Conservation (phyloP, 1,140 invertebrate genomes). For the Grapholita molesta region DNA sequence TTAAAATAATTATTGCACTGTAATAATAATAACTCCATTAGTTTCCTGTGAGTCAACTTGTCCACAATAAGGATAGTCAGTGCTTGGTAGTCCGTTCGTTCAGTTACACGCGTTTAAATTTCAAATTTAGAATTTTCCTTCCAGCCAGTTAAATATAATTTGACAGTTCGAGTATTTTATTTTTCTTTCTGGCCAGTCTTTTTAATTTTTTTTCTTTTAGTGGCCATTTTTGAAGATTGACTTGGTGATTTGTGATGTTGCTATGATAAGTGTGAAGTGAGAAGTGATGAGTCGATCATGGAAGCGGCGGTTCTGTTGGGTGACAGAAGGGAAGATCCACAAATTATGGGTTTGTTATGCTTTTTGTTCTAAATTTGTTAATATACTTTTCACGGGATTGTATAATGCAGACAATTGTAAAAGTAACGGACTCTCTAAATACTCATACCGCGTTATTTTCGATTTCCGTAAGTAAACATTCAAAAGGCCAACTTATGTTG, state of each 20-base stretch:
- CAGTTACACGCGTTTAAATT: neutral
- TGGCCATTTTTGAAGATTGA: neutral
- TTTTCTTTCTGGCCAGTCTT: neutral
- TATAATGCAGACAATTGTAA: too few relatives aligned
- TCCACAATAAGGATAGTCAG: neutral
- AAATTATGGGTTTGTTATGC: slow-evolving; percentile 54
- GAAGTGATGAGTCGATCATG: slow-evolving; percentile 54
- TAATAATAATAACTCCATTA: too few relatives aligned
- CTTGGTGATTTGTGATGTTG: neutral
- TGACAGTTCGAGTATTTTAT: too few relatives aligned
- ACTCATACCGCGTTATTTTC: too few relatives aligned
- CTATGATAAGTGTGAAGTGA: slow-evolving; percentile 21
- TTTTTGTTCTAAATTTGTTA: too few relatives aligned
- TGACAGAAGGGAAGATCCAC: slow-evolving; percentile 49
- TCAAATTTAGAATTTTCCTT: neutral
- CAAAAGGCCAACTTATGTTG: too few relatives aligned
- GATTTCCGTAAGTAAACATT: too few relatives aligned
- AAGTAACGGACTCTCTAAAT: too few relatives aligned
- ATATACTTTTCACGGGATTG: too few relatives aligned
- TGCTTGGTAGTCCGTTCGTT: neutral
- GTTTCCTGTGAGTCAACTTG: neutral
- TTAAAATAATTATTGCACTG: neutral
- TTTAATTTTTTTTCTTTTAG: neutral
- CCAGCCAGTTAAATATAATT: too few relatives aligned
- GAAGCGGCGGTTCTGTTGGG: slow-evolving; percentile 55